Conservation (phyloP, 2,797 vertebrate genomes). For the Brachyalestes nurse region DNA sequence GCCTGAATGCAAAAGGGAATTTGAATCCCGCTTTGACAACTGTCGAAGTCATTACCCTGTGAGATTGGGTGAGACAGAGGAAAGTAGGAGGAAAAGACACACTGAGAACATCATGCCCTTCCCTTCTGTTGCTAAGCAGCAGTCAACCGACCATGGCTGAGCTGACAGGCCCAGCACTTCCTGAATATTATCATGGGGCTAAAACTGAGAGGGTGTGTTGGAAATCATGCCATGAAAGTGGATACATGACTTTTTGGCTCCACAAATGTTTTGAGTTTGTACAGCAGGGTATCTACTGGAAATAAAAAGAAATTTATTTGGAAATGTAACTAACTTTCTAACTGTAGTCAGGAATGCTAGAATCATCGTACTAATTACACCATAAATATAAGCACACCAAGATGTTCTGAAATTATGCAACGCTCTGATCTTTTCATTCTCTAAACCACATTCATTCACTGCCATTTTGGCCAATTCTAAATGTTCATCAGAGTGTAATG, state of each 20-base stretch:
- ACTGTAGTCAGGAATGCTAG: too few species aligned
- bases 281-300: background rate
- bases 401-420: too few species aligned
- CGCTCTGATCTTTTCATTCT: too few species aligned
- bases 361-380: too few species aligned
- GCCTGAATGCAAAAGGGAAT: slow-evolving; percentile 17
- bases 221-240: slow-evolving; percentile 19
- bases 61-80: slow-evolving; percentile 33
- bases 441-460: too few species aligned
- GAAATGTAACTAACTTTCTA: too few species aligned
- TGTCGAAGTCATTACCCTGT: slow-evolving; percentile 33
- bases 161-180: slow-evolving; percentile 58
- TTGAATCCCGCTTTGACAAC: slow-evolving; percentile 20
- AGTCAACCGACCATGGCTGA: slow-evolving; percentile 63
- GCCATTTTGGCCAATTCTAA: too few species aligned
- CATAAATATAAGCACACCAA: too few species aligned
- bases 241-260: background rate
- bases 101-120: slow-evolving; percentile 51
- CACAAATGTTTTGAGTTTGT: slow-evolving; percentile 11
- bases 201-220: slow-evolving; percentile 44
- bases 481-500: too few species aligned
- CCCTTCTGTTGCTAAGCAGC: slow-evolving; percentile 72
- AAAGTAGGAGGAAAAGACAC: slow-evolving; percentile 44
- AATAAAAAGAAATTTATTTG: too few species aligned
- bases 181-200: slow-evolving; percentile 56